Base-by-base conservation (phyloP, 92 coral and sea anemone species). In the Umimayanthus kanabou region DNA sequence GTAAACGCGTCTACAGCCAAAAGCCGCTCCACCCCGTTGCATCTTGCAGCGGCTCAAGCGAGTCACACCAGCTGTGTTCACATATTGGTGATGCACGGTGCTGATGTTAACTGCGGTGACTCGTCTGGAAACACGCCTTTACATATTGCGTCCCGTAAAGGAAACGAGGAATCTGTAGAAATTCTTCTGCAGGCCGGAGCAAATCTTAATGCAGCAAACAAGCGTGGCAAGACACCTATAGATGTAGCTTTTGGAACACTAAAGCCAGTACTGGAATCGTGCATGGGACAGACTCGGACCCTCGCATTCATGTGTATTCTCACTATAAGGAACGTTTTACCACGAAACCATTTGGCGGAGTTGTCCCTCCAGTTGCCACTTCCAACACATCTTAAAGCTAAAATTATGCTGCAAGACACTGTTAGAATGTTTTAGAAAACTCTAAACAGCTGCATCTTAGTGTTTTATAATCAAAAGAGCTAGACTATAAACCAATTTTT, bases 131-230 rank as follows among this genome's bases (percentile, higher is more conserved):
- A 92, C 77, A 89, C 88, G 2, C 94, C 94, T 42, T 73, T 92
- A 39, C 94, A 92, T 66, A 22, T 85, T 40, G 90, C 92, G 30
- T 77, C 90, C n/a, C 53, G 90, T 1, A 73, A 73, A 78, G 89
- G 92, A 0, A 85, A 78, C 49, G 79, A 47, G 67, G 90, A 82
- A 20, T 37, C 88, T 39, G 85, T 57, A 69, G 94, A 92, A 66
- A 78, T 92, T 29, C 73, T 92, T 4, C 87, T 92, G 16, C 94
- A 92, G 65, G 92, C 88, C 7, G 94, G 94, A 25, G 92, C 94
- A 18, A 82, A 76, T 58, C 77, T 79, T 29, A 79, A 75, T 25
- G 85, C 67, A 39, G 69, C 39, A 58, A 92, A 92, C 74, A 86
- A 86, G n/a, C 67, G 42, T 64, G 92, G 90, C 1, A 89, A 92